Evolutionary conservation across 2,888 invertebrate species (phyloP), one percentile per base, ranked within the genome.

Genomic region (Macrophya annulata): DNA sequence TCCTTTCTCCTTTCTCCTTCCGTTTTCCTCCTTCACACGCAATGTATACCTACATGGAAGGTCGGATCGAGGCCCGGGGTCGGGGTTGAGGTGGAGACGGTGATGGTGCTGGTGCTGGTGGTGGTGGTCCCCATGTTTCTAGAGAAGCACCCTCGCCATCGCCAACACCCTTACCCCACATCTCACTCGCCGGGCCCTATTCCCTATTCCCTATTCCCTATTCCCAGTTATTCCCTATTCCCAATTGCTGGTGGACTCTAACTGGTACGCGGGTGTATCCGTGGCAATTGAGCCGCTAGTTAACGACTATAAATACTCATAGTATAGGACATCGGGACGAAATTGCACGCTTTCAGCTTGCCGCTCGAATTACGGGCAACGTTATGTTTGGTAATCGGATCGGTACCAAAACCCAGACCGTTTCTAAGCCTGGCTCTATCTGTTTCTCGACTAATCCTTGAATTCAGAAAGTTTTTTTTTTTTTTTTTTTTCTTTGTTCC

Each of bases 1-100:
- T n/a, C n/a, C n/a, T 59, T 82, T 88, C 88, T 87, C 37, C 76
- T 88, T 88, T n/a, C 77, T 45, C 68, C 77, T 59, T 77, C 88
- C 88, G 87, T 31, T 71, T 45, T 81, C 79, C 74, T 76, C 68
- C 84, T 83, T 86, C 85, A 51, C 85, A 79, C 87, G 85, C 87
- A 87, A 87, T 87, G 87, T 87, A 87, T 85, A 84, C 88, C 87
- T 81, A 68, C 48, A 65, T 62, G 43, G 62, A 55, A 85, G 83
- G 43, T 45, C 68, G 74, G 59, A 55, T 59, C 48, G 68, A 74
- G 82, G 84, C 40, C 72, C 3, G 68, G 74, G 25, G n/a, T 59
- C n/a, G 85, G 82, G 83, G 85, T 59, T 85, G 72, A 77, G 81
- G 68, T 79, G 81, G 59, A 81, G 40, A 37, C 40, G 55, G n/a